Percentiles rank a stretch among this genome's conserved stretches.
phyloP scores from a whole-genome alignment of 2,888 invertebrate species.

The Chaitophorus viminalis region DNA sequence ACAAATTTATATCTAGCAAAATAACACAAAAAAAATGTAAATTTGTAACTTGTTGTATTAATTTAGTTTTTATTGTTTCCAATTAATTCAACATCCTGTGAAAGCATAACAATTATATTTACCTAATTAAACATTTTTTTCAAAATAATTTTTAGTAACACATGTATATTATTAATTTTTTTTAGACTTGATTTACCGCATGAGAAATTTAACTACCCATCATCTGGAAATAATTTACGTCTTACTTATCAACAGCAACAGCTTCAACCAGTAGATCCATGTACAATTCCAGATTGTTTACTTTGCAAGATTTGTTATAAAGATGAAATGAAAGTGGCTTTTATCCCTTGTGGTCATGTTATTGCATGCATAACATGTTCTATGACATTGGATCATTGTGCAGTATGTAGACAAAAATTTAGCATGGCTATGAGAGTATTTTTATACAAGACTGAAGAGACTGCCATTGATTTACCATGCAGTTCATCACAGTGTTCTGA shows the following conservation, averaged over 20 bases:
- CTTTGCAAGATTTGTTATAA: constrained; percentile 93
- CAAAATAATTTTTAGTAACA: no score
- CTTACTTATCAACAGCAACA: neutral
- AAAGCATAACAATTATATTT: no score
- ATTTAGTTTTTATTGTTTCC: no score
- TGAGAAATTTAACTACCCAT: neutral
- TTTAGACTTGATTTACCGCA: constrained; percentile 7
- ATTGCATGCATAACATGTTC: constrained; percentile 93
- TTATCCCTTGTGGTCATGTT: constrained; percentile 95
- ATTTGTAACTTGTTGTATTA: no score
- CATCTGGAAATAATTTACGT: neutral
- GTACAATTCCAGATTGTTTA: constrained; percentile 62
- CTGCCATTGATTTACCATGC: constrained; percentile 23
- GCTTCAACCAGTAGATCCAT: neutral
- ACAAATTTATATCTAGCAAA: no score
- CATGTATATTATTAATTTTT: neutral
- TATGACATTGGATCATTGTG: constrained; percentile 84
- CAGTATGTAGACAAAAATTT: constrained; percentile 84
- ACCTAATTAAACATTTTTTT: no score
- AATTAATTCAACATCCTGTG: no score
- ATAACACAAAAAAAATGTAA: no score
- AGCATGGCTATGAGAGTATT: constrained; percentile 75
- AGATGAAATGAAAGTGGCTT: constrained; percentile 87
- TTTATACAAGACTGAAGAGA: constrained; percentile 9
- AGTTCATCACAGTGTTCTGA: constrained; percentile 52